phyloP scores from a whole-genome alignment of 2,888 invertebrate species.

The Tetrapedia diversipes region DNA sequence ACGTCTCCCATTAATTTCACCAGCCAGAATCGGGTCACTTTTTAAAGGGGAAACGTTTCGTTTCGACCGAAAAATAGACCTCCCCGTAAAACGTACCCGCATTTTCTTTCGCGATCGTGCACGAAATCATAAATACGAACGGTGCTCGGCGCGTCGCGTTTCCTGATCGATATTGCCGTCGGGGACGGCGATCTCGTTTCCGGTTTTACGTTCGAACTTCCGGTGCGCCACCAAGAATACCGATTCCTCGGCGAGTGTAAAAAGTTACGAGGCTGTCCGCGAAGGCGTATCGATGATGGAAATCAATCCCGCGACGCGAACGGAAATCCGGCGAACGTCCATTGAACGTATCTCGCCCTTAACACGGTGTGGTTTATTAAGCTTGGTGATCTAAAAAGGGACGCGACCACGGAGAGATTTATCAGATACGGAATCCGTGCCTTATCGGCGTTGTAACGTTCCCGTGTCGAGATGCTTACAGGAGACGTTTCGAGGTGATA shows the following conservation, averaged over 20 bases:
- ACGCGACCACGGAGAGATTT: conserved; percentile 17
- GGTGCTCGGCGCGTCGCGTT: not conserved
- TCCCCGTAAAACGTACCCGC: not conserved
- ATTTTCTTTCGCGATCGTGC: not conserved
- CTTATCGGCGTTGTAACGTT: conserved; percentile 63
- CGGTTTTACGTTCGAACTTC: conserved; percentile 13
- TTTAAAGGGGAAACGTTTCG: not conserved
- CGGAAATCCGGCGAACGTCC: not conserved
- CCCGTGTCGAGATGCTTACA: conserved; percentile 40
- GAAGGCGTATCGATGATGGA: conserved; percentile 27
- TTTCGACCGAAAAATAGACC: not conserved
- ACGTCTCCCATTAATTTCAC: too few relatives aligned
- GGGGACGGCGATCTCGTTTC: not conserved
- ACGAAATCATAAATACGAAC: not conserved
- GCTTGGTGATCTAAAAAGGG: conserved; percentile 21
- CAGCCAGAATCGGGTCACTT: too few relatives aligned
- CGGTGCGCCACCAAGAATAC: not conserved
- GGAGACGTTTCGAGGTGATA: conserved; percentile 37
- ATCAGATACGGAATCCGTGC: conserved; percentile 62
- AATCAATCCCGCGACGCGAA: conserved; percentile 3
- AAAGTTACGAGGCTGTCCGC: conserved; percentile 29
- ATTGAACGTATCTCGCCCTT: not conserved
- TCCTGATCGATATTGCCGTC: conserved; percentile 4
- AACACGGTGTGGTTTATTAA: conserved; percentile 27
- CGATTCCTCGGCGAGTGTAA: not conserved